Evolutionary conservation across 1,140 invertebrate genomes (phyloP), one percentile per base, ranked within the genome.

Genomic region (Pemphigus obesinymphae): DNA sequence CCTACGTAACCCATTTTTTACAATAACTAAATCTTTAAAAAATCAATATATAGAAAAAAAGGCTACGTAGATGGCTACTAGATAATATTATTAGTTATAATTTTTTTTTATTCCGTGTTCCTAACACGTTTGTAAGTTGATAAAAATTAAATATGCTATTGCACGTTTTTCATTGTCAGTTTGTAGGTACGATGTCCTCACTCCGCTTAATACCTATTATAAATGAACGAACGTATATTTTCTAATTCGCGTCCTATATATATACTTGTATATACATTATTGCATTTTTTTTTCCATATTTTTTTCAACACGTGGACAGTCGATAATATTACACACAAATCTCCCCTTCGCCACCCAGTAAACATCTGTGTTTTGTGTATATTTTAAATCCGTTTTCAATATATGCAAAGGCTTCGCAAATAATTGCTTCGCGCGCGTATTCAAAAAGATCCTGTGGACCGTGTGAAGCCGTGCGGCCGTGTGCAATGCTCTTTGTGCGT

Each of bases 301-400:
- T 45, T 43, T 70, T 13, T 70, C 37, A 26, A 45, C 66, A 45
- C 66, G 66, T 43, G 66, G 37, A 43, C 66, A 43, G n/a, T 17
- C 66, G 40, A 70, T 70, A 72, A 29, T 48, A 72, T 48, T 48
- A 34, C 45, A 31, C 26, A n/a, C 70, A 73, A 48, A 73, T 48
- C 66, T 37, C 43, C 43, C 34, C 55, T 45, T 29, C 23, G 66
- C 66, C 66, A 70, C 66, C 66, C 66, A 70, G 23, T 26, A 45
- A 45, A 70, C 66, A 70, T 29, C 82, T 37, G 50, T 58, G 43
- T 70, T 40, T 26, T 63, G 66, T 26, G 43, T 1, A 20, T 58
- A 76, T 78, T 70, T 43, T 75, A 83, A 83, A 73, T 82, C 68
- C 48, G 45, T 55, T 73, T 58, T 37, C 82, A 23, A 58, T 82